These are phyloP conservation scores for Hyla sarda DNA, from an alignment of 2,113 vertebrate genomes.

Conservation along the genomic window DNA sequence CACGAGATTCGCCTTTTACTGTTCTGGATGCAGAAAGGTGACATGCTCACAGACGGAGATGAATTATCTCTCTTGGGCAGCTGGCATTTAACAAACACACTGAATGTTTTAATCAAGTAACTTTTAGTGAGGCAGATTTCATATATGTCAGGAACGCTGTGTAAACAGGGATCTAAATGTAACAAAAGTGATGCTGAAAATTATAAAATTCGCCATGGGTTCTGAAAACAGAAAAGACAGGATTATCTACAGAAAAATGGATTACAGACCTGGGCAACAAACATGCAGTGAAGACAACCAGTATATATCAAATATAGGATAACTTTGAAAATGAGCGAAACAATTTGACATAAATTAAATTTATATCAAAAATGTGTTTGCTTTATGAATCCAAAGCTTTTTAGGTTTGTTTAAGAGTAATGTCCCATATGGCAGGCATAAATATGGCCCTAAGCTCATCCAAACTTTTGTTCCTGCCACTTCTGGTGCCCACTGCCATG, in stretches of 20 bases:
- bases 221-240: neutral
- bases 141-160: constrained; percentile 1
- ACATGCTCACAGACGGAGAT: neutral
- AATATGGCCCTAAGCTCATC: too few species aligned
- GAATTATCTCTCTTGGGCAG: constrained; percentile 21
- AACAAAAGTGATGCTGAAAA: neutral
- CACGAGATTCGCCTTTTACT: neutral
- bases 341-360: too few species aligned
- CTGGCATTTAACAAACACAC: constrained; percentile 18
- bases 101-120: constrained; percentile 31
- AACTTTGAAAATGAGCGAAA: too few species aligned
- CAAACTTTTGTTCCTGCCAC: too few species aligned
- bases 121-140: neutral
- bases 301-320: too few species aligned
- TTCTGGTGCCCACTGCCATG: too few species aligned
- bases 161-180: neutral
- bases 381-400: too few species aligned
- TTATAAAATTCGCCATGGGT: neutral
- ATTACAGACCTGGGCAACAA: too few species aligned
- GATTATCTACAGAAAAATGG: neutral
- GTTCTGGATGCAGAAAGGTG: neutral
- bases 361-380: too few species aligned
- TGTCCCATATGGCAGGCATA: too few species aligned
- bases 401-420: too few species aligned
- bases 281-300: too few species aligned